A percentile compares a stretch with the other conserved stretches of the same genome.
Evolutionary conservation across 2,113 vertebrate species (phyloP).

Genomic region (Anseranas semipalmata): DNA sequence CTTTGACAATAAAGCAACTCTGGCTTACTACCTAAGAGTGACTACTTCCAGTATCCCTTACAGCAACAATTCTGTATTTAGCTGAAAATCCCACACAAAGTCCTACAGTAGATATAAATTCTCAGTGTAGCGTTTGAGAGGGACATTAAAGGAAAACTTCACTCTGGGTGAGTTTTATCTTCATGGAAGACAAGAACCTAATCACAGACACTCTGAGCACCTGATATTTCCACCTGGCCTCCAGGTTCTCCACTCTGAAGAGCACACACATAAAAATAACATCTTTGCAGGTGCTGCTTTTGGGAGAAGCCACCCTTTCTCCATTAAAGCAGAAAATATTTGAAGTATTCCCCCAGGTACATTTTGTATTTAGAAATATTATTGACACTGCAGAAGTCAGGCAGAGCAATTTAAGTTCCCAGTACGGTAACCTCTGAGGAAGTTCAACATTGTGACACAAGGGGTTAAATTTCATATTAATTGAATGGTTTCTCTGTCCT

Average conservation of each 20-base stretch:
- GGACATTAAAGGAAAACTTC: neutral
- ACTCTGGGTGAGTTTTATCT: neutral
- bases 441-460: neutral
- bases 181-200: neutral
- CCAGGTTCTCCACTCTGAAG: neutral
- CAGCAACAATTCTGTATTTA: neutral
- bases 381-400: neutral
- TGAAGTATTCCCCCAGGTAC: neutral
- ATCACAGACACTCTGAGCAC: neutral
- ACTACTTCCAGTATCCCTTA: neutral
- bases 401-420: neutral
- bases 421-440: neutral
- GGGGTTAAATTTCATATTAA: neutral
- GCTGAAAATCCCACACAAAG: neutral
- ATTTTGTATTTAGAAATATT: neutral
- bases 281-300: neutral
- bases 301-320: neutral
- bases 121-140: neutral
- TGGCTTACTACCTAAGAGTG: neutral
- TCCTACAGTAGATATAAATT: neutral
- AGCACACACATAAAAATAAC: rapidly evolving
- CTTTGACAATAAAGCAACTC: neutral
- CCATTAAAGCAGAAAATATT: neutral
- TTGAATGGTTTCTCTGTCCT: neutral
- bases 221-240: neutral